Conservation (phyloP, 2,113 vertebrate genomes). For the Sterrhoptilus dennistouni region DNA sequence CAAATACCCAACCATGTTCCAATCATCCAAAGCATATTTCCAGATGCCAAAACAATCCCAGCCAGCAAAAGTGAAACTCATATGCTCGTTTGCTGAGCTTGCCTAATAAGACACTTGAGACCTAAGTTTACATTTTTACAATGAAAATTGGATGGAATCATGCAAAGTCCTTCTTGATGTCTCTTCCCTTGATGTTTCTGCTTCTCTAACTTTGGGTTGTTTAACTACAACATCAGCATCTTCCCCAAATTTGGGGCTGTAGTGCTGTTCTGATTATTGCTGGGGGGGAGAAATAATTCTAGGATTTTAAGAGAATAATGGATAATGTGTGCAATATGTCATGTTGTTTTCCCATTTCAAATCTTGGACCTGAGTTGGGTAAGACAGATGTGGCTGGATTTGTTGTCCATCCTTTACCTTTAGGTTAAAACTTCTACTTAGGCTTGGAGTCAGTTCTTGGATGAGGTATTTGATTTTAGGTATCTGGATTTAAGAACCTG, state of each 20-base stretch:
- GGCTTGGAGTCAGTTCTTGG: not conserved
- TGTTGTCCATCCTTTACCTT: not conserved
- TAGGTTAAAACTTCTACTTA: not conserved
- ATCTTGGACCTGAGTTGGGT: not conserved
- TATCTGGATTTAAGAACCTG: not conserved
- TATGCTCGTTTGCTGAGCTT: slow-evolving; percentile 56
- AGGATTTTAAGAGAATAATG: not conserved
- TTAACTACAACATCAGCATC: not conserved
- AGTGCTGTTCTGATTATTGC: not conserved
- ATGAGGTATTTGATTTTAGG: not conserved
- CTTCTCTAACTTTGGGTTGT: not conserved
- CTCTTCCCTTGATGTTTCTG: not conserved
- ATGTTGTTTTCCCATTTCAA: not conserved
- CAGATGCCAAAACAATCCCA: slow-evolving; percentile 40
- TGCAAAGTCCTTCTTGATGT: slow-evolving; percentile 14
- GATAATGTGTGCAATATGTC: not conserved
- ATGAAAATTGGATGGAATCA: slow-evolving; percentile 47
- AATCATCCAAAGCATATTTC: slow-evolving; percentile 28
- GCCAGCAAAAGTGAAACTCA: slow-evolving; percentile 43
- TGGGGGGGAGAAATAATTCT: not conserved
- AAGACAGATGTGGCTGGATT: not conserved
- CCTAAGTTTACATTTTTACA: slow-evolving; percentile 47
- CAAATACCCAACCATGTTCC: not conserved
- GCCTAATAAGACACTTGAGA: slow-evolving; percentile 65
- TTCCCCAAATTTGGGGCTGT: not conserved